Evolutionary conservation across 2,888 invertebrate genomes (phyloP).

Genomic region (Chrysolina oricalcia): DNA sequence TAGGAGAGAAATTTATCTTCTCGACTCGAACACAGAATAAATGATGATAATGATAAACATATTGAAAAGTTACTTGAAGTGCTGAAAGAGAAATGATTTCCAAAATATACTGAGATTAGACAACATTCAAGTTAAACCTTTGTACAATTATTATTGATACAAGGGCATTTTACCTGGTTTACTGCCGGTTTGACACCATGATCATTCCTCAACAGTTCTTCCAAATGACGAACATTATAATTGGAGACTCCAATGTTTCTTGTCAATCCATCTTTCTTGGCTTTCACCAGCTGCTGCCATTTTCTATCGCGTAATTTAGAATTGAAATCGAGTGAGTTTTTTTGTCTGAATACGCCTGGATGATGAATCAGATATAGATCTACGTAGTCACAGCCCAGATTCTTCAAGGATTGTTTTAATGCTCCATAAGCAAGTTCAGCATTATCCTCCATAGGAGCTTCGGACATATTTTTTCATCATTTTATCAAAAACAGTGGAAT

Average conservation of each 20-base stretch:
- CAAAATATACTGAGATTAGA: too few relatives aligned
- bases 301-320: slow-evolving; percentile 75
- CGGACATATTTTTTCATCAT: background rate
- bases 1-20: too few relatives aligned
- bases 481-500: too few relatives aligned
- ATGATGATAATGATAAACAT: too few relatives aligned
- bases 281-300: slow-evolving; percentile 80
- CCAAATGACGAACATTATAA: slow-evolving; percentile 81
- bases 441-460: slow-evolving; percentile 75
- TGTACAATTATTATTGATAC: too few relatives aligned
- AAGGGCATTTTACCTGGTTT: slow-evolving; percentile 77
- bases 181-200: slow-evolving; percentile 79
- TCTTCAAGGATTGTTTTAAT: slow-evolving; percentile 75
- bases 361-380: slow-evolving; percentile 89
- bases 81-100: too few relatives aligned
- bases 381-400: slow-evolving; percentile 79
- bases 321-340: slow-evolving; percentile 75
- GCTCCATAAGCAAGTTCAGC: slow-evolving; percentile 74
- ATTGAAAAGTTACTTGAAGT: too few relatives aligned
- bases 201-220: slow-evolving; percentile 75
- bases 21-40: too few relatives aligned
- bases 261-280: slow-evolving; percentile 77
- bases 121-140: too few relatives aligned
- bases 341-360: slow-evolving; percentile 78
- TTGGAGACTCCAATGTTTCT: slow-evolving; percentile 88